Percentiles rank a stretch among this genome's conserved stretches.
Evolutionary conservation across 2,888 invertebrate species (phyloP).

Genomic region (Caenorhabditis angaria): DNA sequence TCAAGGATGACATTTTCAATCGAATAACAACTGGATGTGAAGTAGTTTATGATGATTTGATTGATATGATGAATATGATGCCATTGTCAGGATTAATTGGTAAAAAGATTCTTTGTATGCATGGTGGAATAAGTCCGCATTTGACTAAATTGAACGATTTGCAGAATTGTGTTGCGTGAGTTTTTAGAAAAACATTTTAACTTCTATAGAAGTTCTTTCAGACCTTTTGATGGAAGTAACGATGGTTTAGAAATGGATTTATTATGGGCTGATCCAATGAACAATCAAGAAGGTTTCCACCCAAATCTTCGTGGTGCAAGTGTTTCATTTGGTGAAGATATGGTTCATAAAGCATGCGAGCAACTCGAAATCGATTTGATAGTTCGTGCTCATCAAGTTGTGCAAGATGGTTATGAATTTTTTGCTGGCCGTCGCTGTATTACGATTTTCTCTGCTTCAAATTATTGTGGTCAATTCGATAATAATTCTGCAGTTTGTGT

Average conservation of each 20-base stretch:
- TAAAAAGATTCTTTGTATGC: slow-evolving; percentile 75
- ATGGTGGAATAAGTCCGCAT: slow-evolving; percentile 51
- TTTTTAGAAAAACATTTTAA: neutral
- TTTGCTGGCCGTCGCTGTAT: no score
- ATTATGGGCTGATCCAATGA: slow-evolving; percentile 48
- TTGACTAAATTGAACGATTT: slow-evolving; percentile 41
- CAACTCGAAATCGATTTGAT: slow-evolving; percentile 75
- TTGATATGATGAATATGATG: slow-evolving; percentile 75
- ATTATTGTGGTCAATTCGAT: no score
- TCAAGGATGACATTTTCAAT: slow-evolving; percentile 48
- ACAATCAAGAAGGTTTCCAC: slow-evolving; percentile 27
- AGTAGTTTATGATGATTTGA: slow-evolving; percentile 12
- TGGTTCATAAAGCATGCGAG: slow-evolving; percentile 75
- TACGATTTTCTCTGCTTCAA: no score
- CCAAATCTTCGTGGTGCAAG: slow-evolving; percentile 74
- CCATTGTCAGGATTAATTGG: slow-evolving; percentile 75
- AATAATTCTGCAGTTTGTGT: no score
- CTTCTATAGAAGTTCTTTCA: slow-evolving; percentile 11
- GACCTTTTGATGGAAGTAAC: slow-evolving; percentile 22
- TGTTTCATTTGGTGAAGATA: slow-evolving; percentile 76
- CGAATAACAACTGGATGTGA: slow-evolving; percentile 8
- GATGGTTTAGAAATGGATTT: slow-evolving; percentile 50
- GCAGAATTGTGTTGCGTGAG: slow-evolving; percentile 22
- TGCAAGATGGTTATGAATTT: slow-evolving; percentile 58
- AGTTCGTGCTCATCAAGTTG: slow-evolving; percentile 76